phyloP scores from a whole-genome alignment of 2,797 vertebrate species.

The Morelia viridis region DNA sequence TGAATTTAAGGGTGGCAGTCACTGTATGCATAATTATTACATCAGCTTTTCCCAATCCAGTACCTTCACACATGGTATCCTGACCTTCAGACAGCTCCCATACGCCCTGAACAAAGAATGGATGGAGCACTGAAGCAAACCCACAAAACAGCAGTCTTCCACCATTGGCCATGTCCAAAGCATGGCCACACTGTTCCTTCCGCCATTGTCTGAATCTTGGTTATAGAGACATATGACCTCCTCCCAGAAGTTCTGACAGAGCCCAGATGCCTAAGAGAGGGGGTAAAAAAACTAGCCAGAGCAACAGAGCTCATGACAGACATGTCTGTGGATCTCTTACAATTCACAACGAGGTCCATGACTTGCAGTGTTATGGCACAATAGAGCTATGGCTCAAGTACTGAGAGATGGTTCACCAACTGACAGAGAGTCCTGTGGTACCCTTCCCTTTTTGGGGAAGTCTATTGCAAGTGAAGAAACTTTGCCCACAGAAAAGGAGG shows the following conservation, averaged over 20 bases:
- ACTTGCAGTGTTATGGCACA: neutral
- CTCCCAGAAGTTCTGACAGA: neutral
- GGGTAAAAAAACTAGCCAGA: neutral
- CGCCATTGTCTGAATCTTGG: neutral
- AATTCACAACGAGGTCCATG: neutral
- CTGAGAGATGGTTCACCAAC: neutral
- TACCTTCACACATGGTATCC: neutral
- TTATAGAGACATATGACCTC: neutral
- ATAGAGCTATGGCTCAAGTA: neutral
- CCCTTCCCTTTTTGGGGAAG: neutral
- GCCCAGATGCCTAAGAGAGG: neutral
- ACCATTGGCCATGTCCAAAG: too few species aligned
- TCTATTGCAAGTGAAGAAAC: neutral
- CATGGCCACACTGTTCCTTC: neutral
- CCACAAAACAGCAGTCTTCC: neutral
- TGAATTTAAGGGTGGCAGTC: neutral
- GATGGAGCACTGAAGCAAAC: neutral
- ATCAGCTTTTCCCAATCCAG: conserved; percentile 2
- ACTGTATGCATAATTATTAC: conserved; percentile 24
- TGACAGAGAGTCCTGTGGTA: neutral
- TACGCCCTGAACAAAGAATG: neutral
- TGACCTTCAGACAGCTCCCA: neutral
- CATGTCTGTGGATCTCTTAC: neutral
- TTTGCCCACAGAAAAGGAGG: neutral
- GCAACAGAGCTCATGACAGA: neutral